Conservation (phyloP, 2,113 vertebrate genomes). For the Terrapene triunguis region DNA sequence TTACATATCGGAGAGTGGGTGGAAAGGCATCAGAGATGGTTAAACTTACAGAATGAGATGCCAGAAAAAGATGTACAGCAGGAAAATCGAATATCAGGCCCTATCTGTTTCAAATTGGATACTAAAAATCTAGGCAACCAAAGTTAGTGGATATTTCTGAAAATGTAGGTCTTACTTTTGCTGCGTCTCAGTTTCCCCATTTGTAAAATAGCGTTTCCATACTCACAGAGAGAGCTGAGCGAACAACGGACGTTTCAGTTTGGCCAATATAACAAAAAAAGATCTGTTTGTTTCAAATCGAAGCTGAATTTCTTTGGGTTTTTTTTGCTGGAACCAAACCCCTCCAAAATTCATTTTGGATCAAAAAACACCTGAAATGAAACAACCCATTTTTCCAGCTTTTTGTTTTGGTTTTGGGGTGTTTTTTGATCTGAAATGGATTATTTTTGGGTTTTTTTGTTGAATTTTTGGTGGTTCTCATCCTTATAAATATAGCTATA, state of each 20-base stretch:
- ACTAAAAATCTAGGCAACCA: neutral
- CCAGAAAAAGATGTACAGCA: neutral
- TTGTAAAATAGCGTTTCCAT: constrained; percentile 17
- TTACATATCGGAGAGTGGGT: neutral
- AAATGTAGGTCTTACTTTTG: neutral
- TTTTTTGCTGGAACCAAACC: neutral
- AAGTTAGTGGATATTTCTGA: neutral
- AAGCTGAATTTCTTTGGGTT: neutral
- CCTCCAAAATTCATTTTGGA: neutral
- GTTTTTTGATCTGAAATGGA: neutral
- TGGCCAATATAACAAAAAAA: neutral
- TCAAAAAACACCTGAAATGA: too few relatives aligned
- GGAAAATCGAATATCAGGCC: neutral
- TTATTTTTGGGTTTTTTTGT: neutral
- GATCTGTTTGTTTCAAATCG: neutral
- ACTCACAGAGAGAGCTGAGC: neutral
- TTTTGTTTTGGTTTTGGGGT: neutral
- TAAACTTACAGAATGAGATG: neutral
- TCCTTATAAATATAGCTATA: neutral
- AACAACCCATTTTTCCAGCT: too few relatives aligned
- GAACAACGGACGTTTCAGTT: neutral
- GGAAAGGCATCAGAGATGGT: neutral
- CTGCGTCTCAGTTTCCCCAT: neutral
- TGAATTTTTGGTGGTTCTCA: neutral
- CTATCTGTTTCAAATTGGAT: neutral